phyloP scores from a whole-genome alignment of 1,140 invertebrate species.

The Bombus ignitus region DNA sequence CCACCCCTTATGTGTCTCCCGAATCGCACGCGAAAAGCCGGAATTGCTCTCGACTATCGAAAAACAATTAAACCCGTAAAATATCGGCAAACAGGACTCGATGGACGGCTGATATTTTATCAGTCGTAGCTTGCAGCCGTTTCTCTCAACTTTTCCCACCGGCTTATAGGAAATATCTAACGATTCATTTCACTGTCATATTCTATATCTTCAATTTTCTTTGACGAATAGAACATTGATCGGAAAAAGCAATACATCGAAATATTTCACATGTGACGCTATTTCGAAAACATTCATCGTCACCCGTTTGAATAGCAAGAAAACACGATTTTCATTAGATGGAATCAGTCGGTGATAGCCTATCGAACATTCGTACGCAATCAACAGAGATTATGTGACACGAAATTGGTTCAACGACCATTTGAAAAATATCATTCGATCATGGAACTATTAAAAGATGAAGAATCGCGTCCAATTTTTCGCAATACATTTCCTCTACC shows the following conservation, averaged over 20 bases:
- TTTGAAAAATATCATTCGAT: background rate
- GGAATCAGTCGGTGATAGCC: background rate
- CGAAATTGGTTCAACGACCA: background rate
- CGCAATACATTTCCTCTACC: background rate
- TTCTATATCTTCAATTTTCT: background rate
- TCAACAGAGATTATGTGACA: conserved; percentile 21
- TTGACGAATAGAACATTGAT: background rate
- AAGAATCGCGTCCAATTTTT: background rate
- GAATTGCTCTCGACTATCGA: conserved; percentile 74
- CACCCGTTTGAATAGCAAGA: too few species aligned
- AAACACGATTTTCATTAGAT: background rate
- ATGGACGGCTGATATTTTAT: conserved; percentile 79
- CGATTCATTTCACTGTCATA: background rate
- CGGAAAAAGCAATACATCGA: too few species aligned
- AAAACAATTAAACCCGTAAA: conserved; percentile 81
- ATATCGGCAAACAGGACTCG: conserved; percentile 77
- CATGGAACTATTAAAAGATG: conserved; percentile 24
- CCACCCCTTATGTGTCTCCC: background rate
- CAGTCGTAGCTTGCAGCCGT: conserved; percentile 30
- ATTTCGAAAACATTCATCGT: background rate
- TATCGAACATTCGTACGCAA: conserved; percentile 17
- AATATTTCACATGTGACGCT: background rate
- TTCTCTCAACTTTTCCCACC: background rate
- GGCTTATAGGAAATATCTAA: background rate
- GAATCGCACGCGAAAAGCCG: conserved; percentile 59